phyloP scores from a whole-genome alignment of 1,140 invertebrate genomes.

The Helicoverpa zea region DNA sequence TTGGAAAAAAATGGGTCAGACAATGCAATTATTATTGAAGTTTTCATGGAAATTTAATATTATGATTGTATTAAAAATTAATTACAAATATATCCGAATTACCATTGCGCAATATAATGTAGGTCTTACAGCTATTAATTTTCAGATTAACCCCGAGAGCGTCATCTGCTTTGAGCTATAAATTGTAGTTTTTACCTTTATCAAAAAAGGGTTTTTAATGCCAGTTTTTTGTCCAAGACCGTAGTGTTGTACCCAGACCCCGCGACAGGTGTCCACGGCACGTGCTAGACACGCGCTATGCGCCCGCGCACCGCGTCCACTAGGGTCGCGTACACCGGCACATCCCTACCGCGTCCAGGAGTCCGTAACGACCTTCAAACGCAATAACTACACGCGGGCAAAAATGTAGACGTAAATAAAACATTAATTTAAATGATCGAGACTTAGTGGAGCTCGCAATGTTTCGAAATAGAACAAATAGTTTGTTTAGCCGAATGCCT shows the following conservation, averaged over 20 bases:
- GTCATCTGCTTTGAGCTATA: too few species aligned
- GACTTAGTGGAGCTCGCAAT: conserved; percentile 45
- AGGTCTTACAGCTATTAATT: too few species aligned
- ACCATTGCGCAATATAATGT: too few species aligned
- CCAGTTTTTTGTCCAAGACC: background rate
- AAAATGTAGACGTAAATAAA: conserved; percentile 52
- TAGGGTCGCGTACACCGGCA: conserved; percentile 2
- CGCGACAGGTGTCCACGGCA: conserved; percentile 33
- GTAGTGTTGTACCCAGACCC: background rate
- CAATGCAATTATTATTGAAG: background rate
- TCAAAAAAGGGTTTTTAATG: background rate
- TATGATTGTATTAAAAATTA: too few species aligned
- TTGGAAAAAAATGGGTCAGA: background rate
- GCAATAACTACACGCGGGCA: conserved; percentile 9
- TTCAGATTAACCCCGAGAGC: too few species aligned
- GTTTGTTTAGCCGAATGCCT: conserved; percentile 42
- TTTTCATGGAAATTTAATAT: too few species aligned
- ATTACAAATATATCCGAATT: too few species aligned
- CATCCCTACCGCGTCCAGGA: conserved; percentile 11
- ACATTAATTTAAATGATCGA: conserved; percentile 50
- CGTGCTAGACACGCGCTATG: conserved; percentile 27
- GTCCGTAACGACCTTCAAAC: conserved; percentile 42
- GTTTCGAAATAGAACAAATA: conserved; percentile 50
- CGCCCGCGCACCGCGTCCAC: background rate
- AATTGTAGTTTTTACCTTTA: background rate